Base-by-base conservation (phyloP, 2,888 invertebrate genomes). In the Leptura quadrifasciata region DNA sequence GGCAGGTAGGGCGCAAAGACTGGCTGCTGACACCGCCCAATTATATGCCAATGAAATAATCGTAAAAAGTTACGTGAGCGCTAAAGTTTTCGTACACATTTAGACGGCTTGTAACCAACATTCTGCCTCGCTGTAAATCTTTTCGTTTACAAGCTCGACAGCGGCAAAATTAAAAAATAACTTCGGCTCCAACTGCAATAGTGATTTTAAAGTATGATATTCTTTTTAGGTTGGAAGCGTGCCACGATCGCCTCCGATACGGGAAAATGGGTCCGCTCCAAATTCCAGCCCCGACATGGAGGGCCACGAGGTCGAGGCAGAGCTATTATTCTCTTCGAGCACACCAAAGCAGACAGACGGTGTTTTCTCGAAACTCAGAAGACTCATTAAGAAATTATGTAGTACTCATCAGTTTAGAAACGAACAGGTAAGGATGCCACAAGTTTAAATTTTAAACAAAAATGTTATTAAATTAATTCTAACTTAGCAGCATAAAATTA, bases 381-480 rank as follows among this genome's bases (percentile, higher is more conserved):
- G 83, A 74, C 84, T 87, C 67, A 78, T 85, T 17, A 82, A 83
- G 81, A 88, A 86, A 83, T 88, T 96, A 31, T 96, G 94, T 87
- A 91, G 93, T 67, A 93, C 94, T 39, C 95, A 95, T 88, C 92
- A 95, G 85, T 97, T 97, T 90, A 92, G 92, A 85, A 95, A 96
- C 89, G 90, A 94, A 64, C 95, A 95, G 90, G 95, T 95, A 89
- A 91, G 91, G 68, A 64, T 3, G 20, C 10, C 54, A 4, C 12
- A 27, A 10, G 10, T 21, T 20, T 4, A 6, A 47, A 18, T n/a
- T n/a, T n/a, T n/a, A n/a, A n/a, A n/a, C n/a, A n/a, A n/a, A n/a
- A n/a, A n/a, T n/a, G n/a, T n/a, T n/a, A n/a, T n/a, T n/a, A n/a
- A n/a, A n/a, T n/a, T n/a, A n/a, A n/a, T n/a, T n/a, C n/a, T n/a